These are phyloP conservation scores for Ceratotherium simum DNA, from an alignment of 2,113 vertebrate species.

Conservation along the genomic window DNA sequence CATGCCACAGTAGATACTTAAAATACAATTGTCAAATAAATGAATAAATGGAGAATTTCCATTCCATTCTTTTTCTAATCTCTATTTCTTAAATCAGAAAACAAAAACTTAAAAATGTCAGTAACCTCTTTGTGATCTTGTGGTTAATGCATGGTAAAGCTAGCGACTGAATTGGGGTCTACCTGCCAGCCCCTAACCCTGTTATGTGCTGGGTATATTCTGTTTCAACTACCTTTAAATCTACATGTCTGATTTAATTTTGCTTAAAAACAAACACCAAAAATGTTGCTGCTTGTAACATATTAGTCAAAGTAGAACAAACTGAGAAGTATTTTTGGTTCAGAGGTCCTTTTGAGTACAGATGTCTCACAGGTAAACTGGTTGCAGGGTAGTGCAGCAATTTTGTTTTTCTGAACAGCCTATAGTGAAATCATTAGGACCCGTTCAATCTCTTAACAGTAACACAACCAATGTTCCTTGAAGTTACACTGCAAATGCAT, in stretches of 20 bases:
- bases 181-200: accelerated
- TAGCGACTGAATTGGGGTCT: neutral
- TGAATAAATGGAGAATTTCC: no score
- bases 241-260: neutral
- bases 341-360: neutral
- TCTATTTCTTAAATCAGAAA: neutral
- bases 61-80: neutral
- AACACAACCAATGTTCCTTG: neutral
- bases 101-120: neutral
- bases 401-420: neutral
- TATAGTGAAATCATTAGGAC: neutral
- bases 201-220: neutral
- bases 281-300: neutral
- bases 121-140: neutral
- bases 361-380: neutral
- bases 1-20: neutral
- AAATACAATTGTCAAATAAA: neutral
- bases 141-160: no score
- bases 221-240: neutral
- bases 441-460: accelerated
- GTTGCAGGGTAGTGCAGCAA: accelerated
- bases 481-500: neutral
- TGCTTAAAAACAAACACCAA: neutral
- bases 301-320: no score
- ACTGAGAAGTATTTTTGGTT: neutral